Conservation (phyloP, 2,113 vertebrate species). For the Heterochromis multidens region DNA sequence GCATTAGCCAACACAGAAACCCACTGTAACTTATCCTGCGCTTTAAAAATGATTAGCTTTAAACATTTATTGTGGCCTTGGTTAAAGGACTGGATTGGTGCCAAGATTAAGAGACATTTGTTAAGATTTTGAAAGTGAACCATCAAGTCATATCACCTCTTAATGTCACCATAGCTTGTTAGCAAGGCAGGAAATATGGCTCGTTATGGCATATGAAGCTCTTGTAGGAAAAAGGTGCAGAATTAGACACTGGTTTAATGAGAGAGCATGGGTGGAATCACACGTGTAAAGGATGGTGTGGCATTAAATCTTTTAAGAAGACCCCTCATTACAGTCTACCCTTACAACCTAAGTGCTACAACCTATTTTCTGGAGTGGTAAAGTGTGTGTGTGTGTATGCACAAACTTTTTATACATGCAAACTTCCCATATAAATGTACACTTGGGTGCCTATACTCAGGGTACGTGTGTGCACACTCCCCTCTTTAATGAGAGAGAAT, state of each 20-base stretch:
- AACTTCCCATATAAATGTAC: neutral
- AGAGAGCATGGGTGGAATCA: conserved; percentile 23
- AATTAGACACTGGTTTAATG: conserved; percentile 44
- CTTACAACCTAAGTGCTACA: neutral
- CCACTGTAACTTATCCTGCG: conserved; percentile 4
- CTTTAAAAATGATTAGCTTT: conserved; percentile 33
- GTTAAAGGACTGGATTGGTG: neutral
- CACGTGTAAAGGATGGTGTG: neutral
- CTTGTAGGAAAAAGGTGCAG: conserved; percentile 17
- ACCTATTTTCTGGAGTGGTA: conserved; percentile 6
- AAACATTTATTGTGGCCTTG: neutral
- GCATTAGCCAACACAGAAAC: conserved; percentile 14
- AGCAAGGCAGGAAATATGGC: conserved; percentile 12
- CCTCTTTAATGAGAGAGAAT: conserved; percentile 55
- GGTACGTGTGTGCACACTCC: neutral
- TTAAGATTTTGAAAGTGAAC: conserved; percentile 3
- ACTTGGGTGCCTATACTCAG: neutral
- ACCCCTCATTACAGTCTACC: conserved; percentile 47
- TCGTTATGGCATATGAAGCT: conserved; percentile 29
- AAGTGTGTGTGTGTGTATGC: neutral
- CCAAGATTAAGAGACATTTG: conserved; percentile 2
- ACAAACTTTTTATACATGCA: neutral
- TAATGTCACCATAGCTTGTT: conserved; percentile 21
- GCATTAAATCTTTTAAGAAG: conserved; percentile 39
- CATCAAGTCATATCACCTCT: neutral